Evolutionary conservation across 2,113 vertebrate species (phyloP), one percentile per base, ranked within the genome.

Genomic region (Gymnogyps californianus): DNA sequence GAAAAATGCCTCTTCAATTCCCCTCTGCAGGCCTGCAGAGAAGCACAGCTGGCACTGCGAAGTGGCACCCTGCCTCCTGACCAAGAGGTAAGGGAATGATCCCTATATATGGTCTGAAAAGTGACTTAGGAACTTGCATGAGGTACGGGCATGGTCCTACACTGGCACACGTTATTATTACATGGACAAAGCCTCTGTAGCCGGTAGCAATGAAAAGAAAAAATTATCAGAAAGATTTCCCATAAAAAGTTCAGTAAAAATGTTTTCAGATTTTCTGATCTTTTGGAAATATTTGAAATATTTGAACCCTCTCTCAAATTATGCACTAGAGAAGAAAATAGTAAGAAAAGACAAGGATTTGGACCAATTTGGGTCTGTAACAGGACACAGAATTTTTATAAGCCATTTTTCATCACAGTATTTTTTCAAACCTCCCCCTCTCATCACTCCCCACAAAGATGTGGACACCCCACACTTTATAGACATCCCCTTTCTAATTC

Each of bases 31-130:
- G 65, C 51, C 40, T 80, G 77, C 80, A 46, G 69, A 46, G 75
- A 16, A 65, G 62, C 0, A 2, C 83, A 20, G 76, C 87, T 95
- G 92, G 87, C 86, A 52, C 28, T 5, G 32, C 1, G 1, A 47
- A 65, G 62, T 20, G 44, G 44, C 89, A 74, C 40, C 21, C 67
- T 65, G 79, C 76, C 86, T 89, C 29, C 76, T 74, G 65, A 44
- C 28, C 42, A 7, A 55, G 89, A 71, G 67, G 34, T 54, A 5
- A 57, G 31, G 42, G 42, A 94, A 91, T 16, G 20, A 75, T 75
- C 89, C 87, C 81, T 89, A 21, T 44, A 64, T 51, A 67, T 83
- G 87, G 89, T 81, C 94, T 92, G 59, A 87, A 79, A 59, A 88
- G 81, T 18, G 42, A 21, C 42, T 75, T 28, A 28, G 47, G 59